Evolutionary conservation across 2,797 vertebrate genomes (phyloP).

Genomic region (Corythornis leucogaster): DNA sequence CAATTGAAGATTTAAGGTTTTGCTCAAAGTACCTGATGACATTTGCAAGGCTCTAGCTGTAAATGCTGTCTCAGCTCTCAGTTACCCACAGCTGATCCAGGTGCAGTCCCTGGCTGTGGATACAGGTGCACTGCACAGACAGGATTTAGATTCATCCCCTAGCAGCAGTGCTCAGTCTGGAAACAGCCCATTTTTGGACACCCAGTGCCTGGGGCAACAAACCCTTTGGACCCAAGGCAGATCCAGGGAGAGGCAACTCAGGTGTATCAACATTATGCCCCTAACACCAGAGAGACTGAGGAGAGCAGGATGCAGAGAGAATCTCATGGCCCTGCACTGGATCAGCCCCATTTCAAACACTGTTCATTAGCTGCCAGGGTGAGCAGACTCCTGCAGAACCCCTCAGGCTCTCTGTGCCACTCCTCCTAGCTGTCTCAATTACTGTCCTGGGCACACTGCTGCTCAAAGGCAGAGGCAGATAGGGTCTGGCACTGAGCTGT

Average conservation of each 20-base stretch:
- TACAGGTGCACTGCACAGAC: background rate
- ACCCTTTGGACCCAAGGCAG: background rate
- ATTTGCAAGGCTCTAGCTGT: background rate
- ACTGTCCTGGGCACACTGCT: background rate
- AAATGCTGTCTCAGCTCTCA: background rate
- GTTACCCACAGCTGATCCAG: background rate
- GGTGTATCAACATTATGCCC: background rate
- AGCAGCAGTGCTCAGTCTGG: background rate
- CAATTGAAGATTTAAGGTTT: background rate
- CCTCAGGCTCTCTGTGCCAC: background rate
- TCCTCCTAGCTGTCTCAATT: slow-evolving; percentile 29
- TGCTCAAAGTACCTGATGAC: background rate
- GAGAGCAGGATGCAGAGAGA: background rate
- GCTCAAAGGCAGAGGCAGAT: slow-evolving; percentile 37
- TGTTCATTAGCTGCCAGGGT: background rate
- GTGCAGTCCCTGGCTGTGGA: background rate
- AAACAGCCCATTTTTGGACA: background rate
- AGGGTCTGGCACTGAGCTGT: slow-evolving; percentile 47
- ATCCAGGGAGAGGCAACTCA: background rate
- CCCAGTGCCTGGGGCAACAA: background rate
- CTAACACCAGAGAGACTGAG: background rate
- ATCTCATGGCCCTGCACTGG: background rate
- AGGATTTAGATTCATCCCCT: background rate
- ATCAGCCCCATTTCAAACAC: background rate
- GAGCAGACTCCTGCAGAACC: background rate